Conservation (phyloP, 2,888 invertebrate genomes). For the Eudemis profundana region DNA sequence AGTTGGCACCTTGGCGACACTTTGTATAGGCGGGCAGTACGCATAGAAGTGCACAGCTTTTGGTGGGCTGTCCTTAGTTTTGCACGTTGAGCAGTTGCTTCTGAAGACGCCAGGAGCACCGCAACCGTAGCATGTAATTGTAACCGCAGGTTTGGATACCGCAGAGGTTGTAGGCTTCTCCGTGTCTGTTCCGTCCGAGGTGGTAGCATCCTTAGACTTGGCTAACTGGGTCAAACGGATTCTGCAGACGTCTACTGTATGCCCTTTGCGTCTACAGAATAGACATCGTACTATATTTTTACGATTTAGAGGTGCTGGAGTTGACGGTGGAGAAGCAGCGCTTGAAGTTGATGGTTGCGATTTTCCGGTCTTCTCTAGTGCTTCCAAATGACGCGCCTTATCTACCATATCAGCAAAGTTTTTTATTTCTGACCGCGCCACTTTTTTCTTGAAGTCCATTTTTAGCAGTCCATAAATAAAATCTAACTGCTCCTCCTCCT, state of each 20-base stretch:
- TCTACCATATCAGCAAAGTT: not conserved
- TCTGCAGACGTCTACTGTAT: not conserved
- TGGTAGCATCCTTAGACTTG: no score
- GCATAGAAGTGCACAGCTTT: slow-evolving; percentile 33
- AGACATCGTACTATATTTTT: not conserved
- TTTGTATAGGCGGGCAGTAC: slow-evolving; percentile 14
- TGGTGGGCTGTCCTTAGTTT: slow-evolving; percentile 31
- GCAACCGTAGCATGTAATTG: slow-evolving; percentile 48
- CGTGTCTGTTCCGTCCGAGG: not conserved
- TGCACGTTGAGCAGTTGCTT: slow-evolving; percentile 45
- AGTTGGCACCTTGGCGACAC: slow-evolving; percentile 41
- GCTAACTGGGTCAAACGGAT: not conserved
- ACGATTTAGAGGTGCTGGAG: no score
- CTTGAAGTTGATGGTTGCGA: no score
- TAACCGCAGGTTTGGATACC: no score
- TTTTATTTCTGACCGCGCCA: not conserved
- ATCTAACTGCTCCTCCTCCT: not conserved
- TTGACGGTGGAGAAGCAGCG: not conserved
- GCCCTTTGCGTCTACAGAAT: not conserved
- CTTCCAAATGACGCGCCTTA: not conserved
- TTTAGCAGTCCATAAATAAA: not conserved
- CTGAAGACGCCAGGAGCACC: slow-evolving; percentile 46
- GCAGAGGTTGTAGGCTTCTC: not conserved
- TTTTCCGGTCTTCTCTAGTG: no score
- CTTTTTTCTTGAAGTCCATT: not conserved